Base-by-base conservation (phyloP, 2,113 vertebrate genomes). In the Larimichthys polyactis region DNA sequence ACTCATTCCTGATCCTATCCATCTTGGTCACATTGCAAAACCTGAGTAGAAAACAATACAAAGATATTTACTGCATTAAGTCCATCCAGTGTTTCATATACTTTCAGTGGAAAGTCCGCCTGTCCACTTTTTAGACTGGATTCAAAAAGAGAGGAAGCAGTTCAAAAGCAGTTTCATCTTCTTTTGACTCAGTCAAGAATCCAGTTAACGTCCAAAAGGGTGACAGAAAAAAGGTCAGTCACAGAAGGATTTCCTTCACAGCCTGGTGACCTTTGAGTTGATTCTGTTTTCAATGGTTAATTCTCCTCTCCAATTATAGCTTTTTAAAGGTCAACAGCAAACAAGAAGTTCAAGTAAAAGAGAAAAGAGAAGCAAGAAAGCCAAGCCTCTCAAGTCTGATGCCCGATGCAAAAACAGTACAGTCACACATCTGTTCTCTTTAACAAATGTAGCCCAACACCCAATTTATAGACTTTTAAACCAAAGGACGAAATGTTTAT, bases 1-100 rank as follows among this genome's bases (percentile, higher is more conserved):
- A 27, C 27, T 27, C 27, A 27, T 27, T 27, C 27, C 27, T 27
- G 27, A 27, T 27, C 27, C 27, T 27, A 2, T 27, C 27, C 27
- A 27, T 27, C 27, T 27, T 27, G 27, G 27, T 27, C 27, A 27
- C 27, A n/a, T n/a, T n/a, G 24, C 24, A 24, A 58, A 32, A 32
- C 32, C 5, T 32, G 32, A 40, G 1, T 8, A 40, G 36, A 8
- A 40, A 40, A 40, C 36, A 40, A 40, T 40, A 40, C 36, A 40
- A 40, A 40, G 7, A 2, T 9, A 40, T 40, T 40, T 29, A 24
- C 12, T 69, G 27, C 12, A 6, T 43, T 9, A 6, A 15, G 29
- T 64, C 29, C 44, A 52, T 52, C 65, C 60, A 67, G 62, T 78
- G 65, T 59, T 57, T 84, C 11, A 16, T 54, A 44, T 22, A 60